These are phyloP conservation scores for Ploceus nigricollis DNA, from an alignment of 2,113 vertebrate genomes.

Conservation along the genomic window DNA sequence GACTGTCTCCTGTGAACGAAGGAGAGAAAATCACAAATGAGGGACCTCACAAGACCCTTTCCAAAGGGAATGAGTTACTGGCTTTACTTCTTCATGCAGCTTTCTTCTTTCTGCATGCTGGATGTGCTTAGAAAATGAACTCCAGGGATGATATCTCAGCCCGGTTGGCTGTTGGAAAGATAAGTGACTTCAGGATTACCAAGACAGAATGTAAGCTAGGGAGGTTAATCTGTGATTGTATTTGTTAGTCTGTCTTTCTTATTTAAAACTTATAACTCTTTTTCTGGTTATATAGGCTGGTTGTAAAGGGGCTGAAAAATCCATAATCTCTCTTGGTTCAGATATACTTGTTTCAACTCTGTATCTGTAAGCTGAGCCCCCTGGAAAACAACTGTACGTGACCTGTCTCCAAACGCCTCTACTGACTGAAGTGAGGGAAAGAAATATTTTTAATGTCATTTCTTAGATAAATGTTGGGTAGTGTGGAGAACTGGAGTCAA, in stretches of 20 bases:
- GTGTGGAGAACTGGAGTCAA: background rate
- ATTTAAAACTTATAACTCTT: background rate
- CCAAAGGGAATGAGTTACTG: background rate
- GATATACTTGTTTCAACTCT: background rate
- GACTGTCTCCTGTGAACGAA: accelerated
- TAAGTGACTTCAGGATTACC: background rate
- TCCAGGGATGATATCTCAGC: background rate
- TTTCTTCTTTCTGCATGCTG: background rate
- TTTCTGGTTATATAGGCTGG: background rate
- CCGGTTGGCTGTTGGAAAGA: background rate
- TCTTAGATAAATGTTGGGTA: background rate
- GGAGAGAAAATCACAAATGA: background rate
- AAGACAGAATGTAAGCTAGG: background rate
- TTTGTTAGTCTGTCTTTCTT: background rate
- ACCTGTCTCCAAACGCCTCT: background rate
- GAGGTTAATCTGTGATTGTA: background rate
- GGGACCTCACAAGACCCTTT: background rate
- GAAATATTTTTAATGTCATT: accelerated
- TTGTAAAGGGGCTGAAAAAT: background rate
- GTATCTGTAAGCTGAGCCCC: background rate
- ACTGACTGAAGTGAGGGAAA: background rate
- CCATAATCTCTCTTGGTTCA: background rate
- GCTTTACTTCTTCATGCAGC: background rate
- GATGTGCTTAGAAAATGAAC: background rate
- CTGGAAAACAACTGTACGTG: background rate